Evolutionary conservation across 2,888 invertebrate species (phyloP), one percentile per base, ranked within the genome.

Genomic region (Eupithecia centaureata): DNA sequence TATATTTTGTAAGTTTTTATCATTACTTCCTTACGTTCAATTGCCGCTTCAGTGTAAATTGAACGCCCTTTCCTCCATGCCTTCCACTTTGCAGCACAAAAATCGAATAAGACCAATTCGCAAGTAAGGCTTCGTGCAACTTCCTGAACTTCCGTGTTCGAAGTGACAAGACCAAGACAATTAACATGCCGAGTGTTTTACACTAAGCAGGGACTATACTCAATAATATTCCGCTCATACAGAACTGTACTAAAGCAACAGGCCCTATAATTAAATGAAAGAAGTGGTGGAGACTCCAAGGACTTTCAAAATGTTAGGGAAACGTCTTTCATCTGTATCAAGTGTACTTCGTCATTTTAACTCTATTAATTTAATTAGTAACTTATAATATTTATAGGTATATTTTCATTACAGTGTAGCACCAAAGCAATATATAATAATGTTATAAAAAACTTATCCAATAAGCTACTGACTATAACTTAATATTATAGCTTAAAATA

Each of bases 101-200:
- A 61, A 61, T 63, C 56, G 65, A 66, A 64, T 63, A 63, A 60
- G 32, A 61, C 35, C 51, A 51, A 70, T 66, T 67, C 63, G 65
- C 65, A 22, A 62, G 57, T 66, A 66, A 51, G 70, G 70, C 70
- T 70, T 66, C 63, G 61, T 51, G 60, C 62, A 69, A 63, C 63
- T 57, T 63, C 65, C 69, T 65, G 65, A 61, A 70, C 70, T 66
- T 66, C 70, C 70, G 61, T 42, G 69, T 65, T 65, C 56, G 52
- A 56, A 52, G 66, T 64, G 70, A 66, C 61, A 18, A 61, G 59
- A 52, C 22, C 61, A 47, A 65, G 66, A 66, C 63, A 66, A 70
- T 70, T 70, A 70, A 63, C 69, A 69, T 10, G 63, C 56, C 33
- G 32, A n/a, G 10, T 33, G 18, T 56, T 63, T 56, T 30, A 52